These are phyloP conservation scores for Antechinus stuartii DNA, from an alignment of 2,113 vertebrate genomes.

Conservation along the genomic window DNA sequence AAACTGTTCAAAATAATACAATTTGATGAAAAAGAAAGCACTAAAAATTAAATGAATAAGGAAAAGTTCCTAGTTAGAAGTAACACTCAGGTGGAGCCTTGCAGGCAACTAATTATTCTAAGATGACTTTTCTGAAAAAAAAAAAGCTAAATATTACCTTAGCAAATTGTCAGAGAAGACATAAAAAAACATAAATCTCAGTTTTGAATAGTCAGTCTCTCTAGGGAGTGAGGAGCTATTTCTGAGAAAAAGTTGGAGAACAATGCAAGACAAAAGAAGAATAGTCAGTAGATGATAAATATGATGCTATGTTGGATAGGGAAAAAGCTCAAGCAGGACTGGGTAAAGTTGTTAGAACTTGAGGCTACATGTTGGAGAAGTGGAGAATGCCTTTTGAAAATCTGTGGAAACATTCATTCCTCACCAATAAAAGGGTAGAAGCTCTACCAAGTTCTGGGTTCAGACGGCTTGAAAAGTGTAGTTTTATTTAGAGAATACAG, in stretches of 20 bases:
- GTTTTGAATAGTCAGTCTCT: neutral
- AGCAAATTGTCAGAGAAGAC: neutral
- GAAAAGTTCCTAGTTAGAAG: neutral
- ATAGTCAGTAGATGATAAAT: neutral
- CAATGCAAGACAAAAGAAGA: neutral
- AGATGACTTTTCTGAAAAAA: neutral
- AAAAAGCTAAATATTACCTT: neutral
- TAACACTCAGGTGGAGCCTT: neutral
- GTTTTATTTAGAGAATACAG: slow-evolving; percentile 66
- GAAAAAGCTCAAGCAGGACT: neutral
- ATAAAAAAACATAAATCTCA: neutral
- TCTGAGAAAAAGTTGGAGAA: neutral
- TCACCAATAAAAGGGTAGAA: slow-evolving; percentile 46
- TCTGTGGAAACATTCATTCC: slow-evolving; percentile 21
- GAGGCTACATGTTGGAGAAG: neutral
- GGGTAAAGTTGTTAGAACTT: neutral
- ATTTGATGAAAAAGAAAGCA: neutral
- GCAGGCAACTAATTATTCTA: neutral
- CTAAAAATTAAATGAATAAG: neutral
- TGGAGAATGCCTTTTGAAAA: neutral
- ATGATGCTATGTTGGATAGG: neutral
- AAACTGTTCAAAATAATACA: neutral
- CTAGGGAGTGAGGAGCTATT: neutral
- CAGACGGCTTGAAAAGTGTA: slow-evolving; percentile 57
- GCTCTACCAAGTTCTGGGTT: slow-evolving; percentile 41